Base-by-base conservation (phyloP, 2,888 invertebrate genomes). In the Agrochola circellaris region DNA sequence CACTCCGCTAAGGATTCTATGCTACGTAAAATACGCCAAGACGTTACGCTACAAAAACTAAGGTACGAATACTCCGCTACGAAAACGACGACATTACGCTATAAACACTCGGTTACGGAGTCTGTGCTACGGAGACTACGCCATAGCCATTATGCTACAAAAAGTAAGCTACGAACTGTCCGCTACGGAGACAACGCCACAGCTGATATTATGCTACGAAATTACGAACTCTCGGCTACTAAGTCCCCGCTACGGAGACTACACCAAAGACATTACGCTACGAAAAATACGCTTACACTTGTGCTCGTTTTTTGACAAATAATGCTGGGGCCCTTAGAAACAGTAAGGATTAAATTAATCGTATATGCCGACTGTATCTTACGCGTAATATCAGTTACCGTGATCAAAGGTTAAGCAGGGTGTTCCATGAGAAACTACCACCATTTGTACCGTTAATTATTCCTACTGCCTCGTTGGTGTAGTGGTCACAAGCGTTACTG, bases 321-420 rank as follows among this genome's bases (percentile, higher is more conserved):
- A 42, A n/a, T 56, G 17, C 13, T 75, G 8, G 13, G 20, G 23
- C 4, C 20, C 17, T 38, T 54, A 61, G 13, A 17, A 51, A 66
- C 30, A 34, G 17, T 45, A 54, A 38, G 13, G 45, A n/a, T 51
- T 23, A 56, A 66, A 51, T 78, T 72, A 61, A 70, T 82, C 5
- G 15, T 56, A n/a, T n/a, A 48, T 64, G 61, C 9, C 15, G 1
- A 61, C 48, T 15, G 34, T 30, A 71, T 48, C 7, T 56, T 51
- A 20, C 30, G 38, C 6, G 30, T 70, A 62, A 73, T 73, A 84
- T 73, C 48, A 54, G 58, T 45, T 67, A 67, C 42, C 38, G 26
- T 51, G 74, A 30, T 54, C 85, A 82, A 75, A 80, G 85, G 70
- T 68, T 64, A 82, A 45, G 6, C 54, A 66, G 54, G 62, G 6